Evolutionary conservation across 1,140 invertebrate species (phyloP).

Genomic region (Phocides pigmalion): DNA sequence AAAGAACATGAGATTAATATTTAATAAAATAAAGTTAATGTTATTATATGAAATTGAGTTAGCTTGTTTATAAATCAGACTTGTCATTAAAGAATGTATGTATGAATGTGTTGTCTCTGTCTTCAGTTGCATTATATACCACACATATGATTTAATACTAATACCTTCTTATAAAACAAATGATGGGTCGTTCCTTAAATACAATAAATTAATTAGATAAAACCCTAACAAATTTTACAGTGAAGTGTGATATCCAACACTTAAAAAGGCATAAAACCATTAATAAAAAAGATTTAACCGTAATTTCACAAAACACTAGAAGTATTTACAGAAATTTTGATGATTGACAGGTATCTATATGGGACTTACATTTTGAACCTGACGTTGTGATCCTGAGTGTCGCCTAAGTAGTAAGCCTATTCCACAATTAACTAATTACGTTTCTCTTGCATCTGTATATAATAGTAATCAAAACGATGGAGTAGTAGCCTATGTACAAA

Average conservation of each 20-base stretch:
- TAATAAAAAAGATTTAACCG: background rate
- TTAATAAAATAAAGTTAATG: too few relatives aligned
- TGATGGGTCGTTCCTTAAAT: slow-evolving; percentile 1
- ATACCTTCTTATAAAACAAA: background rate
- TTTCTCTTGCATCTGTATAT: background rate
- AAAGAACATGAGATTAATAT: too few relatives aligned
- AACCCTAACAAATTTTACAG: background rate
- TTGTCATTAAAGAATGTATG: too few relatives aligned
- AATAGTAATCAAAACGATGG: slow-evolving; percentile 33
- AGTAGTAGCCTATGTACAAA: slow-evolving; percentile 25
- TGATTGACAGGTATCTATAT: background rate
- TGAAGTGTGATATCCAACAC: background rate
- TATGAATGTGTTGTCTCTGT: too few relatives aligned
- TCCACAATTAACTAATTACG: slow-evolving; percentile 22
- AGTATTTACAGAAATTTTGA: slow-evolving; percentile 29
- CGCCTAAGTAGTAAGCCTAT: slow-evolving; percentile 18
- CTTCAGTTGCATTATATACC: background rate
- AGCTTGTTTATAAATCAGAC: too few relatives aligned
- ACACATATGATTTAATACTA: background rate
- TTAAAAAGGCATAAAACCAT: background rate
- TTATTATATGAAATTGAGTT: too few relatives aligned
- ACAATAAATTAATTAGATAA: background rate
- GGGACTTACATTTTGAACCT: background rate
- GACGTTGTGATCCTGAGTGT: slow-evolving; percentile 15
- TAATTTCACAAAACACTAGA: slow-evolving; percentile 9